Evolutionary conservation across 2,888 invertebrate species (phyloP).

Genomic region (Uloborus plumipes): DNA sequence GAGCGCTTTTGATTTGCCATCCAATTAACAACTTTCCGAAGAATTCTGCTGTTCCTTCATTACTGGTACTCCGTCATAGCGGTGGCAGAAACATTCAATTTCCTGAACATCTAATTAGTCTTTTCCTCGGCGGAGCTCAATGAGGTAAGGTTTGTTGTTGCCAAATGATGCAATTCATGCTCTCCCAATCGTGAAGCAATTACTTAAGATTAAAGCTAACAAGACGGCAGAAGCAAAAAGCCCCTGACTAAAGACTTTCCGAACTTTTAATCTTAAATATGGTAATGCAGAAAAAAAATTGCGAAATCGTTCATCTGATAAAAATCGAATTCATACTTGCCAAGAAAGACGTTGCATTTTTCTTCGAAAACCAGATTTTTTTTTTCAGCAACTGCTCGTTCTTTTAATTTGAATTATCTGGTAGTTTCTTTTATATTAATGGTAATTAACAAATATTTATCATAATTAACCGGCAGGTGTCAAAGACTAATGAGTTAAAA

Average conservation of each 20-base stretch:
- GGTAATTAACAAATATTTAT: slow-evolving; percentile 56
- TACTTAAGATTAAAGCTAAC: slow-evolving; percentile 42
- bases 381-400: slow-evolving; percentile 15
- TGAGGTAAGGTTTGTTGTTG: background rate
- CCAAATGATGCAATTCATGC: background rate
- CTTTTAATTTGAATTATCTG: slow-evolving; percentile 11
- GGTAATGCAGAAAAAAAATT: no score
- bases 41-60: no score
- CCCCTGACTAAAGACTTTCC: slow-evolving; percentile 37
- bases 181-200: slow-evolving; percentile 13
- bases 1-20: no score
- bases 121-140: background rate
- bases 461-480: slow-evolving; percentile 59
- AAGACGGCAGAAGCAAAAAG: slow-evolving; percentile 30
- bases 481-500: slow-evolving; percentile 51
- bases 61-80: background rate
- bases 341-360: no score
- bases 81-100: background rate
- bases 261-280: background rate
- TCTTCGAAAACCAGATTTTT: background rate
- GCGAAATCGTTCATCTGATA: no score
- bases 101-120: background rate
- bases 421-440: slow-evolving; percentile 37
- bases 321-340: no score
- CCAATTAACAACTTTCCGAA: no score